These are phyloP conservation scores for Sarotherodon lohbergeri DNA, from an alignment of 2,113 vertebrate species.

Conservation along the genomic window DNA sequence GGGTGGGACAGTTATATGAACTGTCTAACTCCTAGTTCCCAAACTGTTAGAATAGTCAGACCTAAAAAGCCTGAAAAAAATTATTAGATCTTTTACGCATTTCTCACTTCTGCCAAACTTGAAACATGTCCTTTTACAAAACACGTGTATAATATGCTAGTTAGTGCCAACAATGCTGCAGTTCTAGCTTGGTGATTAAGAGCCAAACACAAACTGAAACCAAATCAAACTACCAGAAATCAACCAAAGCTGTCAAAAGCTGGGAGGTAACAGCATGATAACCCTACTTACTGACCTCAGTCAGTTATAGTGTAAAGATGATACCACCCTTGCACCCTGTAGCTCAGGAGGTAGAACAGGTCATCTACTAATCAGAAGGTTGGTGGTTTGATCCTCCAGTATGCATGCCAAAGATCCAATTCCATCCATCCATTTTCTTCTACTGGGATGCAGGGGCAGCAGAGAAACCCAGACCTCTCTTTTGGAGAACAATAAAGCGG, in stretches of 20 bases:
- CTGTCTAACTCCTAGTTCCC: neutral
- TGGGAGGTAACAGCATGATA: neutral
- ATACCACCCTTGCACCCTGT: neutral
- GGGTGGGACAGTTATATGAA: neutral
- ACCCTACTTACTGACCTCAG: accelerated
- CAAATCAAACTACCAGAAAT: neutral
- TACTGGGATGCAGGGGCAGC: neutral
- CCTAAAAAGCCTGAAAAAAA: neutral
- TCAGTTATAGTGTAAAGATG: neutral
- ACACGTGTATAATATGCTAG: neutral
- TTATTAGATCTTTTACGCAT: neutral
- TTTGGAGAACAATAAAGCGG: neutral
- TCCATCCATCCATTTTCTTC: neutral
- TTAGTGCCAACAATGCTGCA: neutral
- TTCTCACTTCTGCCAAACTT: neutral
- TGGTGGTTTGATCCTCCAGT: neutral
- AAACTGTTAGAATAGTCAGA: neutral
- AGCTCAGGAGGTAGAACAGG: neutral
- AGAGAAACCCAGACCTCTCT: neutral
- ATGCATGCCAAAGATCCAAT: neutral
- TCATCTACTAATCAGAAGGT: neutral
- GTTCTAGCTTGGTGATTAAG: neutral
- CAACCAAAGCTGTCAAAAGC: neutral
- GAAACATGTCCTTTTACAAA: neutral
- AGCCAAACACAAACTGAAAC: neutral